phyloP scores from a whole-genome alignment of 1,140 invertebrate genomes.

The Dreissena polymorpha region DNA sequence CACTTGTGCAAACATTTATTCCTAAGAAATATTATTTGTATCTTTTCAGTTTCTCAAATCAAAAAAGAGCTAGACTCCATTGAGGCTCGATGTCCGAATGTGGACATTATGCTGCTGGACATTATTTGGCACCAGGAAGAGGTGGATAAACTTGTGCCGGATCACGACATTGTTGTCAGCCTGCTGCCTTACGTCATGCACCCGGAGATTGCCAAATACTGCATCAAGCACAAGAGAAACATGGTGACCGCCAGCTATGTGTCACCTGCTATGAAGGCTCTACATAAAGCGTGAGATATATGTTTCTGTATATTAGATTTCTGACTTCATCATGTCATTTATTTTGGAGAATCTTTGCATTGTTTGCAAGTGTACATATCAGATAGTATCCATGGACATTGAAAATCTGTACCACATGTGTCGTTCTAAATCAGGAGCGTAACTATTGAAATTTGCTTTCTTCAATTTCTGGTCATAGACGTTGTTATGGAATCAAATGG shows the following conservation, averaged over 20 bases:
- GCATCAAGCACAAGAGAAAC: slow-evolving; percentile 91
- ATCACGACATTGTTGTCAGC: slow-evolving; percentile 91
- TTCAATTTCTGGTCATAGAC: too few relatives aligned
- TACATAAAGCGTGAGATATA: slow-evolving; percentile 88
- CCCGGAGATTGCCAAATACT: slow-evolving; percentile 89
- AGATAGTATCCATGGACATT: too few relatives aligned
- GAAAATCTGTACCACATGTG: too few relatives aligned
- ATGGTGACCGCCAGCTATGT: slow-evolving; percentile 99
- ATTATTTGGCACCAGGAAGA: slow-evolving; percentile 86
- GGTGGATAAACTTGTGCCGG: slow-evolving; percentile 86
- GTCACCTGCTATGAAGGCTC: slow-evolving; percentile 88
- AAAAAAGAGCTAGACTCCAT: slow-evolving; percentile 93
- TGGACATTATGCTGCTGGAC: slow-evolving; percentile 91
- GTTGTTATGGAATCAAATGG: too few relatives aligned
- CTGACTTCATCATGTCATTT: too few relatives aligned
- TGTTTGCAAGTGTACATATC: too few relatives aligned
- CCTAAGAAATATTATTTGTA: too few relatives aligned
- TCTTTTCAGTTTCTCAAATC: slow-evolving; percentile 87
- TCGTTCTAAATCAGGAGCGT: too few relatives aligned
- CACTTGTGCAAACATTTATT: too few relatives aligned
- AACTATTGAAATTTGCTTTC: too few relatives aligned
- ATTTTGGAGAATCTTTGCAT: too few relatives aligned
- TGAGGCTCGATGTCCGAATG: slow-evolving; percentile 88
- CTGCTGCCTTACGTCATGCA: slow-evolving; percentile 96
- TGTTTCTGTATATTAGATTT: too few relatives aligned